Conservation (phyloP, 2,888 invertebrate genomes). For the Caenorhabditis sp. region DNA sequence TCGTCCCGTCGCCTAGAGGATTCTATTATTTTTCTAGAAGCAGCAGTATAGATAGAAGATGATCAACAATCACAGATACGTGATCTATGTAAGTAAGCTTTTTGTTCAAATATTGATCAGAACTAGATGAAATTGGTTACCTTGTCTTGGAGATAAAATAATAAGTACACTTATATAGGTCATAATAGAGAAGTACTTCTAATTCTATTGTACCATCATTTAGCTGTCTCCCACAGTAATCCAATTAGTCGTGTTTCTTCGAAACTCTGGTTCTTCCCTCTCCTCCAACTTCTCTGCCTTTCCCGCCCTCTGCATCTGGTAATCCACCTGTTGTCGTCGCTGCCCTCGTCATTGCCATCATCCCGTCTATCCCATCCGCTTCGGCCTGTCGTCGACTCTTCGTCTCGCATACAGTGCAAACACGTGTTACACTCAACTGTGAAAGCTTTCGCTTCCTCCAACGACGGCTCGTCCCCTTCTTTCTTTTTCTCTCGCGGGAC, state of each 20-base stretch:
- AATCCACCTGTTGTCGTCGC: constrained; percentile 51
- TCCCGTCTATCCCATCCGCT: not conserved
- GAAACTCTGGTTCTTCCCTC: not conserved
- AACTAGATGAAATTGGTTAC: too few relatives aligned
- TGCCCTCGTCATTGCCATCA: not conserved
- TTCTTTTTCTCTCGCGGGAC: constrained; percentile 12
- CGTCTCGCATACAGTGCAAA: constrained; percentile 57
- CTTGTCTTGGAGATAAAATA: too few relatives aligned
- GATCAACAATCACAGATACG: too few relatives aligned
- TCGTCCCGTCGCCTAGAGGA: too few relatives aligned
- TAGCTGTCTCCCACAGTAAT: constrained; percentile 32
- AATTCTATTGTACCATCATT: not conserved
- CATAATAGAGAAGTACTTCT: constrained; percentile 1
- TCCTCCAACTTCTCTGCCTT: not conserved
- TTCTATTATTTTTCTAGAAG: too few relatives aligned
- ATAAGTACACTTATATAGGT: too few relatives aligned
- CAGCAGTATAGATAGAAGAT: too few relatives aligned
- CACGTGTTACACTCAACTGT: constrained; percentile 38
- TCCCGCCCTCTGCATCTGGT: constrained; percentile 17
- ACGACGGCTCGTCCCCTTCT: constrained; percentile 19
- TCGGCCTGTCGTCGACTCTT: too few relatives aligned
- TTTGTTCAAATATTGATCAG: too few relatives aligned
- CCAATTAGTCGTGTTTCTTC: constrained; percentile 32
- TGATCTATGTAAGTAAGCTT: too few relatives aligned
- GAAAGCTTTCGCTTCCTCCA: constrained; percentile 6